Evolutionary conservation across 2,113 vertebrate genomes (phyloP).

Genomic region (Chinchilla lanigera): DNA sequence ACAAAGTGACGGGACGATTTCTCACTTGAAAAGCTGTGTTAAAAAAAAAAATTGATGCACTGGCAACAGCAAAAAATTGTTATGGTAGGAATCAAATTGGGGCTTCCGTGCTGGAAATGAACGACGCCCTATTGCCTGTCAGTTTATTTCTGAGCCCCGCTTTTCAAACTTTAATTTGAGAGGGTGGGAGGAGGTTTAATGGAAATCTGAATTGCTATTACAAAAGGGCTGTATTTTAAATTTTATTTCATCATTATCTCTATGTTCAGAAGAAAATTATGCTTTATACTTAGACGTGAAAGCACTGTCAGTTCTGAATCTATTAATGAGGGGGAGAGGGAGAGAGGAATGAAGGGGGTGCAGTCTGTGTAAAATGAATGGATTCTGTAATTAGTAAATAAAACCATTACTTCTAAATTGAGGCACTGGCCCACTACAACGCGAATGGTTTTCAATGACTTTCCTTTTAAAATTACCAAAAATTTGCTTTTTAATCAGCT

Average conservation of each 20-base stretch:
- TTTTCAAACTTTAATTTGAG: conserved; percentile 83
- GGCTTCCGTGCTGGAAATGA: conserved; percentile 80
- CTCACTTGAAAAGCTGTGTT: conserved; percentile 82
- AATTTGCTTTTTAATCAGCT: conserved; percentile 34
- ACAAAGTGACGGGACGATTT: conserved; percentile 85
- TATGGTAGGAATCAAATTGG: conserved; percentile 82
- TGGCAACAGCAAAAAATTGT: conserved; percentile 82
- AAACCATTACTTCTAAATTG: conserved; percentile 46
- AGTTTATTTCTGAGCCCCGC: conserved; percentile 76
- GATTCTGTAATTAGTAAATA: conserved; percentile 70
- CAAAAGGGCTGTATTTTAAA: conserved; percentile 77
- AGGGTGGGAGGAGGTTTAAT: conserved; percentile 76
- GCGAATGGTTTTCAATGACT: conserved; percentile 35
- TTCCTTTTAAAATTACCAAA: conserved; percentile 36
- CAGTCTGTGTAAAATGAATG: neutral
- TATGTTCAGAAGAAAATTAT: conserved; percentile 76
- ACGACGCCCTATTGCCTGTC: conserved; percentile 68
- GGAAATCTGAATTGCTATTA: conserved; percentile 74
- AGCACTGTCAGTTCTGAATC: conserved; percentile 78
- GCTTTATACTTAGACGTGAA: conserved; percentile 76
- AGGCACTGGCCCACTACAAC: neutral
- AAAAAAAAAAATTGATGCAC: conserved; percentile 78
- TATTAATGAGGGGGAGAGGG: conserved; percentile 59
- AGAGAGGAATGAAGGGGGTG: neutral
- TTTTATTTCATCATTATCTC: conserved; percentile 77